These are phyloP conservation scores for Geotrypetes seraphini DNA, from an alignment of 2,797 vertebrate species.

Conservation along the genomic window DNA sequence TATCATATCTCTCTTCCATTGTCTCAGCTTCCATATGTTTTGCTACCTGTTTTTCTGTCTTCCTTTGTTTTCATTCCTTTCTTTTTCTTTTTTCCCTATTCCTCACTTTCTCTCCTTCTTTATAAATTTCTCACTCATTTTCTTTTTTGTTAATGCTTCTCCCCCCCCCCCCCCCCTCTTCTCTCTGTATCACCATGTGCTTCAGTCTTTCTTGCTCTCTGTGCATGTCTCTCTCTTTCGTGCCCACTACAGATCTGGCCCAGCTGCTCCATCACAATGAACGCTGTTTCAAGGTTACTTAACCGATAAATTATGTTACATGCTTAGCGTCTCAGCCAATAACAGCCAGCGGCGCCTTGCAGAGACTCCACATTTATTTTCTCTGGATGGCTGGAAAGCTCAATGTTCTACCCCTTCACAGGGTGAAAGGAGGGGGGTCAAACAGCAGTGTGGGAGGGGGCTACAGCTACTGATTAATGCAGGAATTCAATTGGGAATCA, in stretches of 20 bases:
- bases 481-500: neutral
- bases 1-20: no score
- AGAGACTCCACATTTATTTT: conserved; percentile 22
- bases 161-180: no score
- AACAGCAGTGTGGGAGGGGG: neutral
- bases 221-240: neutral
- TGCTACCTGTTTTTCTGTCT: no score
- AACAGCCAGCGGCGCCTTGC: conserved; percentile 20
- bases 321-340: conserved; percentile 17
- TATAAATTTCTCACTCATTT: no score
- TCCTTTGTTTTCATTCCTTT: no score
- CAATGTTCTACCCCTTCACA: neutral
- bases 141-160: no score
- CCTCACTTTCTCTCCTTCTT: no score
- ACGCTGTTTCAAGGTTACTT: conserved; percentile 30
- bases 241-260: neutral
- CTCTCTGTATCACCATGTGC: no score
- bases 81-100: no score
- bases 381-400: neutral
- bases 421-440: fast-evolving
- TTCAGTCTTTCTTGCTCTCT: no score
- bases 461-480: fast-evolving
- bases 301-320: conserved; percentile 30
- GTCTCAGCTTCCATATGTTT: no score
- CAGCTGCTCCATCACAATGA: neutral